Base-by-base conservation (phyloP, 2,888 invertebrate species). In the Drosophila phalerata region DNA sequence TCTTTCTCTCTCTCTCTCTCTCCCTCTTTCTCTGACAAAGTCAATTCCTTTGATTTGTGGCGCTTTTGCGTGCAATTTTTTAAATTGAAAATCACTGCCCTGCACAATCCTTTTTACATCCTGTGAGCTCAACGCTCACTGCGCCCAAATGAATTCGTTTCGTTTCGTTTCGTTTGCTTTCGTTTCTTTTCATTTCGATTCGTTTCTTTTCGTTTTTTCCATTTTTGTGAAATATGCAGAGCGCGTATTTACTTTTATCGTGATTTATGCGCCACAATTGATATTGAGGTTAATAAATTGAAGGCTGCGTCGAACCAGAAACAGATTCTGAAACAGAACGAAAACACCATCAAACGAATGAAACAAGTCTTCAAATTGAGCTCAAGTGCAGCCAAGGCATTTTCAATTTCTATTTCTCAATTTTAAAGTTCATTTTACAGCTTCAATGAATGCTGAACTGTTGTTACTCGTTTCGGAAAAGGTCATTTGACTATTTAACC, bases 21-120 rank as follows among this genome's bases (percentile, higher is more conserved):
- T 13, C 9, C 45, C 15, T 22, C 9, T 32, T n/a, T 45, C 43
- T 10, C 38, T 63, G 69, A 74, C 72, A 77, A 77, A 85, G 88
- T 89, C 83, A 89, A 89, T 90, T 88, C 83, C 90, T 88, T 86
- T 90, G 89, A 86, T 89, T 90, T 90, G 90, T 86, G 90, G 83
- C 80, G 84, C 87, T 86, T 86, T 90, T 90, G 86, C 85, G 85
- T 88, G 88, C 88, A 85, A 88, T 88, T 86, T 88, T 86, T 79
- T 77, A 88, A 88, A 86, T 86, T 84, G 86, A 88, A 88, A 86
- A 88, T 85, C 85, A 88, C 88, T 83, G 84, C 81, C 71, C 69
- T 70, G 76, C 73, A 71, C 82, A 85, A 87, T 88, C 85, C 88
- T 85, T 85, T 82, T 83, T 72, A 81, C 79, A 79, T 84, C 83